Evolutionary conservation across 2,888 invertebrate species (phyloP).

Genomic region (Drosophila quinaria): DNA sequence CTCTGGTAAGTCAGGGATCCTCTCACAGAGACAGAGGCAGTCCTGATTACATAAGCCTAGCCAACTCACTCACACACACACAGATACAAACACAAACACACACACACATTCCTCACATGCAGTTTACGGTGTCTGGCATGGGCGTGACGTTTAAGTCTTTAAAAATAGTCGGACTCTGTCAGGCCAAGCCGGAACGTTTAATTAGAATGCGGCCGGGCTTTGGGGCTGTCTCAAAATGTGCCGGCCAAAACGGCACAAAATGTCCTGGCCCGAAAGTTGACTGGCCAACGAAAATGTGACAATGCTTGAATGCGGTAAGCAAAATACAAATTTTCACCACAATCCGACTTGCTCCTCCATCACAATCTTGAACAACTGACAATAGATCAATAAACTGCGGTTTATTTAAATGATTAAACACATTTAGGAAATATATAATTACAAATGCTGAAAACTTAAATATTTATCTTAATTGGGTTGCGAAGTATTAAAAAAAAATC

Average conservation of each 20-base stretch:
- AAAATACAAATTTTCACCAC: slow-evolving; percentile 7
- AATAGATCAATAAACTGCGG: slow-evolving; percentile 7
- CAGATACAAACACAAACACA: not conserved
- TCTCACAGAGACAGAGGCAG: slow-evolving; percentile 47
- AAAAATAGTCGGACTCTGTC: slow-evolving; percentile 55
- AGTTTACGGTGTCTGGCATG: slow-evolving; percentile 44
- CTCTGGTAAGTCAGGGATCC: slow-evolving; percentile 16
- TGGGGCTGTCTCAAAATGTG: slow-evolving; percentile 38
- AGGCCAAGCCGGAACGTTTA: slow-evolving; percentile 65
- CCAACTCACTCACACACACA: slow-evolving; percentile 25
- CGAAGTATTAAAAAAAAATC: not conserved
- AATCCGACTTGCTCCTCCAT: not conserved
- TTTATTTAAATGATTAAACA: not conserved
- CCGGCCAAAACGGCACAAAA: slow-evolving; percentile 34
- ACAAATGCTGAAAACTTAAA: not conserved
- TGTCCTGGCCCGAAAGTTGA: not conserved
- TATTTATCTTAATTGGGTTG: not conserved
- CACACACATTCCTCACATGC: slow-evolving; percentile 4
- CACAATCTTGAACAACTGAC: not conserved
- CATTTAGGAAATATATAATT: not conserved
- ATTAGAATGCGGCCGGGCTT: slow-evolving; percentile 68
- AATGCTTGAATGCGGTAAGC: slow-evolving; percentile 29
- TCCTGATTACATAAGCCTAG: slow-evolving; percentile 75
- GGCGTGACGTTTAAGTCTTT: slow-evolving; percentile 75
- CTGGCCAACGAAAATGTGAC: slow-evolving; percentile 13